Conservation (phyloP, 2,797 vertebrate species). For the Acanthopagrus latus region DNA sequence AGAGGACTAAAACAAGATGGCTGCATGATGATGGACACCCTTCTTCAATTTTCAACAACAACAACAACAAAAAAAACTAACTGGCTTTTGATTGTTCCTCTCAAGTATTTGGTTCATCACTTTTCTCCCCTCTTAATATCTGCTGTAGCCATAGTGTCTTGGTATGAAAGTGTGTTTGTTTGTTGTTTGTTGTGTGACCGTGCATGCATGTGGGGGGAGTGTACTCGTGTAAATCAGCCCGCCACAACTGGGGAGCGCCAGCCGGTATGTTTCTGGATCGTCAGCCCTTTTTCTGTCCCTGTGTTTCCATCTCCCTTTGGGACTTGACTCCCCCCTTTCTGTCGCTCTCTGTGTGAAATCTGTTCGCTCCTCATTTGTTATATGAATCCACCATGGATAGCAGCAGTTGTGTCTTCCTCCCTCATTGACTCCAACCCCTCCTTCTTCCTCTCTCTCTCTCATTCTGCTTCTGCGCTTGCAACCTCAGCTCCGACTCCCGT, state of each 20-base stretch:
- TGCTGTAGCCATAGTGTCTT: conserved; percentile 51
- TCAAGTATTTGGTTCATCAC: conserved; percentile 62
- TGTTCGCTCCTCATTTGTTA: conserved; percentile 74
- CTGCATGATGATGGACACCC: conserved; percentile 26
- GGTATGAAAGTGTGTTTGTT: conserved; percentile 32
- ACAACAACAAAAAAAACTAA: not conserved
- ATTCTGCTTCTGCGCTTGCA: conserved; percentile 46
- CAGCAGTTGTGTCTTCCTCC: conserved; percentile 78
- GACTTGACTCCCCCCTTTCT: conserved; percentile 38
- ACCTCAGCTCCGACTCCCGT: conserved; percentile 82
- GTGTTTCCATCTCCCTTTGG: conserved; percentile 52
- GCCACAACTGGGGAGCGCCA: conserved; percentile 52
- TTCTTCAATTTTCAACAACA: conserved; percentile 27
- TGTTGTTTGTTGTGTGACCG: conserved; percentile 43
- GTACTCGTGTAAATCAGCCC: conserved; percentile 55
- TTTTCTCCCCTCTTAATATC: conserved; percentile 14
- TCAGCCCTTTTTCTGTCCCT: conserved; percentile 60
- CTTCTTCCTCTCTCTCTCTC: conserved; percentile 31
- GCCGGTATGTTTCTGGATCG: conserved; percentile 63
- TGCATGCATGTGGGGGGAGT: conserved; percentile 48
- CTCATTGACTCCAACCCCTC: conserved; percentile 63
- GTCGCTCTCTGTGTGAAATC: conserved; percentile 62
- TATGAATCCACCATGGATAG: conserved; percentile 72
- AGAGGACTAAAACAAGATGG: conserved; percentile 35
- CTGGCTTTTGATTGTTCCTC: conserved; percentile 62